Evolutionary conservation across 2,888 invertebrate genomes (phyloP), one percentile per base, ranked within the genome.

Genomic region (Pollenia angustigena): DNA sequence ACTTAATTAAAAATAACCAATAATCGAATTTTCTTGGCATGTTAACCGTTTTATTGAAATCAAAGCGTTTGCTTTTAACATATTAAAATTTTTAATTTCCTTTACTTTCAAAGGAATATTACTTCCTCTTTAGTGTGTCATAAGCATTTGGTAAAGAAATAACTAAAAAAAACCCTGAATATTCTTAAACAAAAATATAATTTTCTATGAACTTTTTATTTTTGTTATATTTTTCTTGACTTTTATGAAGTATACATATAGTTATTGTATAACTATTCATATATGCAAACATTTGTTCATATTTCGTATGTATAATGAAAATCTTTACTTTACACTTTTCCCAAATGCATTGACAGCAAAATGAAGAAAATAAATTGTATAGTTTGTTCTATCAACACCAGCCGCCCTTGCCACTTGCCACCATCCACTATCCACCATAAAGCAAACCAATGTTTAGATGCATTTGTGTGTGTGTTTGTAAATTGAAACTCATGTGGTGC

Each of bases 401-500:
- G 54, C 54, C 23, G 11, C 2, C 9, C 46, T 23, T 6, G 16
- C 74, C 23, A 44, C 23, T 9, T 50, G 16, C n/a, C 32, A 50
- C 2, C 23, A 42, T 62, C 9, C 11, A 68, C 18, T 10, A 42
- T 12, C 52, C 23, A 52, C 14, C n/a, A 12, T 48, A 60, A n/a
- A 11, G 18, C 2, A 69, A 62, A 40, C 50, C 23, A 48, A 66
- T 42, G 46, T 42, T 74, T 46, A 46, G 18, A 12, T 71, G 11
- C 40, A 18, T 50, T 6, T 64, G 50, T 62, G 18, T 74, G 46
- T 50, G 12, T 74, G 32, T 75, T 62, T 56, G 60, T 54, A 71
- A 40, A 64, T 81, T 60, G 42, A 68, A 85, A 48, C 84, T 85
- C 86, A 84, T 85, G 87, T 76, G 88, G 81, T 87, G 86, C 82